Base-by-base conservation (phyloP, 1,140 invertebrate species). In the Panulirus ornatus region DNA sequence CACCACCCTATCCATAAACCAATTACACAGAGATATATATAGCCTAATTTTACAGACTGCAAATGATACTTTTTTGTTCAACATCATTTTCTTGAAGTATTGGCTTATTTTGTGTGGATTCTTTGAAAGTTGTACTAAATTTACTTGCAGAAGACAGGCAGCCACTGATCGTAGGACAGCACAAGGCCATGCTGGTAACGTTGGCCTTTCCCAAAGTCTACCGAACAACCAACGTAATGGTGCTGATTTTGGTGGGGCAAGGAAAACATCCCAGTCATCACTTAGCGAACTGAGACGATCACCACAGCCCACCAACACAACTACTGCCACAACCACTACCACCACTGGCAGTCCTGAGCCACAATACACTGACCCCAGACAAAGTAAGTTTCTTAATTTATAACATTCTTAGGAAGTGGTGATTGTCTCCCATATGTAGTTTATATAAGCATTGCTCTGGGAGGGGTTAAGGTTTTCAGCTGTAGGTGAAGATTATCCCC, bases 331-430 rank as follows among this genome's bases (percentile, higher is more conserved):
- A 36, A 89, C 78, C 42, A 89, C 88, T 1, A 89, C 88, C 30
- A 89, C 88, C 36, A 89, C 88, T 1, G 88, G 63, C 42, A 89
- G 88, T 47, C 88, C 88, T 16, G 88, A 89, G 44, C 88, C 88
- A 30, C 88, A 89, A 47, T 89, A 89, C 70, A 89, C 88, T 6
- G 88, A 89, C 66, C 88, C 88, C 1, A 83, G 88, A 51, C 79
- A 73, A 30, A 75, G 88, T 89, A 75, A 83, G 78, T 84, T 51
- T 30, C 44, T 27, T n/a, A n/a, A n/a, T n/a, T n/a, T n/a, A n/a
- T n/a, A n/a, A n/a, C n/a, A n/a, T n/a, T n/a, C n/a, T n/a, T n/a
- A n/a, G n/a, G n/a, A n/a, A n/a, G n/a, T n/a, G n/a, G n/a, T n/a
- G n/a, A n/a, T n/a, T n/a, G n/a, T n/a, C n/a, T n/a, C n/a, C n/a